Conservation (phyloP, 2,797 vertebrate species). For the Danio choprae region DNA sequence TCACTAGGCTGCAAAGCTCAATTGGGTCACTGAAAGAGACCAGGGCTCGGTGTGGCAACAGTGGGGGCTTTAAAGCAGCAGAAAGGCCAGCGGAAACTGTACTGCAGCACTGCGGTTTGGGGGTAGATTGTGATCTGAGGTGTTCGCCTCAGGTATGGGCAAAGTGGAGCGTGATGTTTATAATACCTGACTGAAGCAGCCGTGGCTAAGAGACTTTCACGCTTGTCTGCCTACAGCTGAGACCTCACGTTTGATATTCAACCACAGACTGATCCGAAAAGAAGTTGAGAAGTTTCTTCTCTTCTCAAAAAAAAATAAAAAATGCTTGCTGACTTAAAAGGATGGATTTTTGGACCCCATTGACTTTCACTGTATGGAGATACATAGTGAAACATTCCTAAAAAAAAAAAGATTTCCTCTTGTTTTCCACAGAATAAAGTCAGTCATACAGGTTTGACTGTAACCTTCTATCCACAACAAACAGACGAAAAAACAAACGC, state of each 20-base stretch:
- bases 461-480: no score
- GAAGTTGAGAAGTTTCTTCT: neutral
- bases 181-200: constrained; percentile 37
- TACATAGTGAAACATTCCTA: no score
- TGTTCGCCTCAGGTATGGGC: constrained; percentile 28
- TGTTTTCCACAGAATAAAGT: neutral
- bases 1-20: constrained; percentile 60
- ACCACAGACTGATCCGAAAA: constrained; percentile 4
- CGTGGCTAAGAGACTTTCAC: constrained; percentile 43
- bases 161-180: constrained; percentile 45
- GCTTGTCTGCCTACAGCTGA: constrained; percentile 33
- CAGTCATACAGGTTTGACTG: no score
- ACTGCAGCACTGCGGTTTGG: constrained; percentile 22
- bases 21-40: constrained; percentile 62
- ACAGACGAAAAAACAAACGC: no score
- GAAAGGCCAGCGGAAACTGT: constrained; percentile 26
- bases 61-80: constrained; percentile 17
- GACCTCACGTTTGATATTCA: constrained; percentile 13
- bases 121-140: constrained; percentile 37
- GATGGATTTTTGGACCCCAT: neutral
- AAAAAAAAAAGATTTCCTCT: neutral
- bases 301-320: neutral
- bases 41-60: constrained; percentile 42
- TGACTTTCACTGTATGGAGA: neutral
- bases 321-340: neutral